These are phyloP conservation scores for Tubulanus polymorphus DNA, from an alignment of 2,888 invertebrate species.

Conservation along the genomic window DNA sequence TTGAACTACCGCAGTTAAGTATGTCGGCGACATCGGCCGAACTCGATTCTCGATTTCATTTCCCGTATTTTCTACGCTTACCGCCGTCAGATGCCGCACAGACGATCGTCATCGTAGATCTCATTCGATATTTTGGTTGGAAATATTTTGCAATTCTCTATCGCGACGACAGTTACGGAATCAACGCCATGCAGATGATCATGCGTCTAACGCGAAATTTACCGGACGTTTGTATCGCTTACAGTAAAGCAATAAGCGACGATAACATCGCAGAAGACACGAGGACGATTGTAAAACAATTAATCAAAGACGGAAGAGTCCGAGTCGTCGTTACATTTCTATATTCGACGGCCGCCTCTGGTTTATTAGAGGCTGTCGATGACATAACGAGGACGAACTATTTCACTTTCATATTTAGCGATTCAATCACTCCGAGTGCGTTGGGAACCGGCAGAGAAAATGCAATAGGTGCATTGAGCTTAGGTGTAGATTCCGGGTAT, in stretches of 20 bases:
- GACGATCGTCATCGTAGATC: conserved; percentile 29
- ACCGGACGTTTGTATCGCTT: background rate
- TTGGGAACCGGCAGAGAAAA: too few relatives aligned
- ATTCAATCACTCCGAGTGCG: too few relatives aligned
- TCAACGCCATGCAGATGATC: too few relatives aligned
- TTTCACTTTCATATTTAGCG: background rate
- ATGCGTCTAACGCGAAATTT: too few relatives aligned
- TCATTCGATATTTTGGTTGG: conserved; percentile 60
- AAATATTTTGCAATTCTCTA: conserved; percentile 73
- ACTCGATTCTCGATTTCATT: conserved; percentile 34
- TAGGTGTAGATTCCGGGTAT: too few relatives aligned
- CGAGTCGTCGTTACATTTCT: background rate
- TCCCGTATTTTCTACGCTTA: conserved; percentile 40
- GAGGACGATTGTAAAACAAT: background rate
- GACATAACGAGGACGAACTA: background rate
- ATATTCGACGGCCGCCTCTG: background rate
- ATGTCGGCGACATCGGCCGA: too few relatives aligned
- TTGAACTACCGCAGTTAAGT: too few relatives aligned
- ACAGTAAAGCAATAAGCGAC: background rate
- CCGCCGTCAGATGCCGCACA: conserved; percentile 39
- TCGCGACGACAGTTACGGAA: conserved; percentile 61
- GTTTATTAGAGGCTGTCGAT: background rate
- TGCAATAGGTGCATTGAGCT: too few relatives aligned
- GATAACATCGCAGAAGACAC: conserved; percentile 6
- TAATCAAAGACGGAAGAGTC: background rate